phyloP scores from a whole-genome alignment of 2,797 vertebrate species.

The Sylvilagus floridanus region DNA sequence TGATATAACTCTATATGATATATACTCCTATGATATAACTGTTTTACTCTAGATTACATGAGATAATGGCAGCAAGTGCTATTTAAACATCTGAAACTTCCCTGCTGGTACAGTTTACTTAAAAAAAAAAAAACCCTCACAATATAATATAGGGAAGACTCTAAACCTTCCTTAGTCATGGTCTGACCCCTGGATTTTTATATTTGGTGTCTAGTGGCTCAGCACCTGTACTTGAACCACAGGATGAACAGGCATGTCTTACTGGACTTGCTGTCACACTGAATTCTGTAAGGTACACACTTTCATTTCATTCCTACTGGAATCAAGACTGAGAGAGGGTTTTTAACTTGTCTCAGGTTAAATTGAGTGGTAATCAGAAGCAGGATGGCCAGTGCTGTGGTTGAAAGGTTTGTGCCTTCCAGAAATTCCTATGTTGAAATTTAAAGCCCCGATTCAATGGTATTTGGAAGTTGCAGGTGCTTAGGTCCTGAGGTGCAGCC shows the following conservation, averaged over 20 bases:
- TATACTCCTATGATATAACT: not conserved
- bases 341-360: slow-evolving; percentile 10
- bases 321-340: slow-evolving; percentile 41
- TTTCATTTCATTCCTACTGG: not conserved
- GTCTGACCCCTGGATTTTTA: not conserved
- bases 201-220: not conserved
- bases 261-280: not conserved
- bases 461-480: not conserved
- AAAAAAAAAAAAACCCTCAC: not conserved
- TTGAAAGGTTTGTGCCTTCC: not conserved
- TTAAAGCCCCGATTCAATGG: not conserved
- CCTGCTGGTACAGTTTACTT: not conserved
- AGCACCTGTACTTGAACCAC: not conserved
- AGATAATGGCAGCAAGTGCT: not conserved
- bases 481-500: not conserved
- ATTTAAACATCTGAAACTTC: not conserved
- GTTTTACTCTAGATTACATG: not conserved
- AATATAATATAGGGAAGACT: not conserved
- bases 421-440: not conserved
- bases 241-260: not conserved
- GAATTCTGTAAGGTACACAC: not conserved
- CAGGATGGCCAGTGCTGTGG: not conserved
- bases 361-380: not conserved
- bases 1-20: not conserved
- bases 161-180: not conserved